Conservation (phyloP, 2,113 vertebrate genomes). For the Prietella phreatophila region DNA sequence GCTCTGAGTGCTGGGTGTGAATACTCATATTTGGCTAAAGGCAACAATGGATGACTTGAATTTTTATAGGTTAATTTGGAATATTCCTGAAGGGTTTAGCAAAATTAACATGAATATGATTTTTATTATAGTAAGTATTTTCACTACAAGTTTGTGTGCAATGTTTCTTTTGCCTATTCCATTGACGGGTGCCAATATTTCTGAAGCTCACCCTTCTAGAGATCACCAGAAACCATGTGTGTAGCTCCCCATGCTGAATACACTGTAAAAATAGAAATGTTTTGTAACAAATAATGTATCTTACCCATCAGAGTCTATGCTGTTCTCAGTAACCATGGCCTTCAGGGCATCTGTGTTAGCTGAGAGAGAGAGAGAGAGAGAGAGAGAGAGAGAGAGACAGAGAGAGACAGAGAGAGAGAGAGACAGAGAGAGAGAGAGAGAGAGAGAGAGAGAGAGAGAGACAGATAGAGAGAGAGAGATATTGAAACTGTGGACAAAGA, state of each 20-base stretch:
- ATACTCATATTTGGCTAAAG: background rate
- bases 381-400: background rate
- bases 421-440: slow-evolving; percentile 44
- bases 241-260: background rate
- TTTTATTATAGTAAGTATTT: background rate
- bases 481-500: background rate
- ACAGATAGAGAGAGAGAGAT: background rate
- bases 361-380: slow-evolving; percentile 59
- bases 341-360: slow-evolving; percentile 91
- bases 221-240: background rate
- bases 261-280: background rate
- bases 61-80: background rate
- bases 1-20: background rate
- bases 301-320: slow-evolving; percentile 86
- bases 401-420: slow-evolving; percentile 36
- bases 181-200: background rate
- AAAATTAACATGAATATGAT: background rate
- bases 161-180: background rate
- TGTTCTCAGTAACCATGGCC: slow-evolving; percentile 87
- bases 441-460: slow-evolving; percentile 42
- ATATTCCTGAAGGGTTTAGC: background rate
- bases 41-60: background rate
- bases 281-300: slow-evolving; percentile 37
- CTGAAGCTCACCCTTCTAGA: background rate
- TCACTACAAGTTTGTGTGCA: background rate